Percentiles rank a stretch among this genome's conserved stretches.
These are phyloP conservation scores for Spilogale gracilis DNA, from an alignment of 2,113 vertebrate genomes.

Conservation along the genomic window DNA sequence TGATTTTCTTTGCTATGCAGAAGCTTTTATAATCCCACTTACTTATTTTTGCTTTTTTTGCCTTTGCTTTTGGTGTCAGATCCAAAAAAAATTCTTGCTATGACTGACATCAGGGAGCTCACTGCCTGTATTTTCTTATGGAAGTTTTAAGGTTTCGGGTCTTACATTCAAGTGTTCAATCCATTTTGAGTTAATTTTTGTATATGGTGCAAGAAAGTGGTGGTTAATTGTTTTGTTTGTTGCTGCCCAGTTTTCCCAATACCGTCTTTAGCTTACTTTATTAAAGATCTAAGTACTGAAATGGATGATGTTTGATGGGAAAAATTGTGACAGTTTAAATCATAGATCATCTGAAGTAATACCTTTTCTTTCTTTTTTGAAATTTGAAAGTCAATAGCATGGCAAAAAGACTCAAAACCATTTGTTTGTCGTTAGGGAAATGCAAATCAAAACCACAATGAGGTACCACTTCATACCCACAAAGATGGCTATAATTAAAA, in stretches of 20 bases:
- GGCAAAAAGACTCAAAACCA: background rate
- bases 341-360: background rate
- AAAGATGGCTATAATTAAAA: background rate
- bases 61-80: background rate
- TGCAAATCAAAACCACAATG: background rate
- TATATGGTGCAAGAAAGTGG: background rate
- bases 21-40: background rate
- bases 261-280: background rate
- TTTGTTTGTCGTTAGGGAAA: background rate
- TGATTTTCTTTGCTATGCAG: background rate
- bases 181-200: constrained; percentile 29
- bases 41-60: background rate
- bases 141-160: background rate
- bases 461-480: background rate
- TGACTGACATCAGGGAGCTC: background rate
- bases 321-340: background rate
- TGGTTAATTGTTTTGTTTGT: background rate
- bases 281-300: background rate
- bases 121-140: background rate
- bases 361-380: constrained; percentile 19
- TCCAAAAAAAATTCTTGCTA: background rate
- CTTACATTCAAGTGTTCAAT: background rate
- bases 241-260: background rate
- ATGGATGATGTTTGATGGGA: background rate
- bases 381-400: background rate